Conservation (phyloP, 2,888 invertebrate genomes). For the Noctua janthe region DNA sequence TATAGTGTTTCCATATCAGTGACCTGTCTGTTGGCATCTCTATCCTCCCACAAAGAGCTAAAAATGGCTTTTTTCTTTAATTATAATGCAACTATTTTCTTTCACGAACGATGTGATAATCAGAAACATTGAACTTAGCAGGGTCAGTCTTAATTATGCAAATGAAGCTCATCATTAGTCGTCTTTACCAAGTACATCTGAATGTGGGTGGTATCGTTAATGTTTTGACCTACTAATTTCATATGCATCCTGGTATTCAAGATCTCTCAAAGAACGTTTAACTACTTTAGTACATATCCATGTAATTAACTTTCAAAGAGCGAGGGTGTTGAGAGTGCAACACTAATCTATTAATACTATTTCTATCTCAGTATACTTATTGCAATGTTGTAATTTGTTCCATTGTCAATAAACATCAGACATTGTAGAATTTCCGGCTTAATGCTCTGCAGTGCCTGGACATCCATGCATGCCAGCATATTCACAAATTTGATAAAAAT, state of each 20-base stretch:
- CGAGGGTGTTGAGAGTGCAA: background rate
- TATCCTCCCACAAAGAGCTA: background rate
- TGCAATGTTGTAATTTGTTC: background rate
- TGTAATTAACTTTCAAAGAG: background rate
- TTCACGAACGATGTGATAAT: background rate
- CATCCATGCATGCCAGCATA: no score
- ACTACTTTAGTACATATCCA: background rate
- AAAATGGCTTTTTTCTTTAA: background rate
- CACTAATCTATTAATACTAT: background rate
- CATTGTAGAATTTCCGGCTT: background rate
- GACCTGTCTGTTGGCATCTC: background rate
- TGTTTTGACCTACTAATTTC: constrained; percentile 6
- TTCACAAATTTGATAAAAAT: background rate
- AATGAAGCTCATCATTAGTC: background rate
- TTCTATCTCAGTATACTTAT: background rate
- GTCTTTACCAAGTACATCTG: background rate
- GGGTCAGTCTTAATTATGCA: background rate
- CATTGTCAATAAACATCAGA: background rate
- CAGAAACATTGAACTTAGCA: background rate
- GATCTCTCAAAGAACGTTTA: background rate
- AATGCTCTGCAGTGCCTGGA: background rate
- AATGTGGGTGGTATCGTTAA: constrained; percentile 7
- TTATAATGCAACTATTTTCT: background rate
- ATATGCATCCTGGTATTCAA: background rate
- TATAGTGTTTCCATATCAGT: background rate